phyloP scores from a whole-genome alignment of 2,113 vertebrate species.

The Platysternon megacephalum region DNA sequence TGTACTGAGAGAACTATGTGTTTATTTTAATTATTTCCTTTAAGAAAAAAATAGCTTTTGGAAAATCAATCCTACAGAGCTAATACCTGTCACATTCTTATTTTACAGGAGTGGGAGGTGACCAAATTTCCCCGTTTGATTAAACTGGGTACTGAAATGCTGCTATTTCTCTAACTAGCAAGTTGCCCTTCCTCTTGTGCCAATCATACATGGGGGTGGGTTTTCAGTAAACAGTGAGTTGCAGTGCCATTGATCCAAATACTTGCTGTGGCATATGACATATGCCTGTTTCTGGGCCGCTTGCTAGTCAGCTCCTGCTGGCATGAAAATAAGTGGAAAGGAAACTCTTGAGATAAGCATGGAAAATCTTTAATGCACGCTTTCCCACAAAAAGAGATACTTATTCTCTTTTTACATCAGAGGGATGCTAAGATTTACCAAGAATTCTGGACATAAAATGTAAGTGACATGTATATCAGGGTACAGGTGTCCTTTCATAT shows the following conservation, averaged over 20 bases:
- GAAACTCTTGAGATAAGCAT: neutral
- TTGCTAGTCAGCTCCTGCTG: neutral
- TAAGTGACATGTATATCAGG: neutral
- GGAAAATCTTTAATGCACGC: neutral
- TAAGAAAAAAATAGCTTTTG: neutral
- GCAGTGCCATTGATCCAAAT: neutral
- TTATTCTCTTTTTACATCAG: neutral
- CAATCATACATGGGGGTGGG: neutral
- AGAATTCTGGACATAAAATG: neutral
- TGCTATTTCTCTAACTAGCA: rapidly evolving
- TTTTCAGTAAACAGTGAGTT: neutral
- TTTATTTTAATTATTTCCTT: neutral
- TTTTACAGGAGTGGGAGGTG: neutral
- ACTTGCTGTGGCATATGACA: neutral
- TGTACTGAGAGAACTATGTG: neutral
- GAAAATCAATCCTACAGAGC: neutral
- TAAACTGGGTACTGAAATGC: neutral
- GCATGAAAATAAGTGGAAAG: neutral
- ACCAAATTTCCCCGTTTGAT: rapidly evolving
- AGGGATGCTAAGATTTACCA: neutral
- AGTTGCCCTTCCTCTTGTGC: neutral
- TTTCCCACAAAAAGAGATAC: rapidly evolving
- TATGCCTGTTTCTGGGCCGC: rapidly evolving
- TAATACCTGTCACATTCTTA: neutral
- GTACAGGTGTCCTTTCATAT: neutral